Percentiles rank a stretch among this genome's conserved stretches.
Conservation (phyloP, 2,797 vertebrate genomes). For the Labroides dimidiatus region DNA sequence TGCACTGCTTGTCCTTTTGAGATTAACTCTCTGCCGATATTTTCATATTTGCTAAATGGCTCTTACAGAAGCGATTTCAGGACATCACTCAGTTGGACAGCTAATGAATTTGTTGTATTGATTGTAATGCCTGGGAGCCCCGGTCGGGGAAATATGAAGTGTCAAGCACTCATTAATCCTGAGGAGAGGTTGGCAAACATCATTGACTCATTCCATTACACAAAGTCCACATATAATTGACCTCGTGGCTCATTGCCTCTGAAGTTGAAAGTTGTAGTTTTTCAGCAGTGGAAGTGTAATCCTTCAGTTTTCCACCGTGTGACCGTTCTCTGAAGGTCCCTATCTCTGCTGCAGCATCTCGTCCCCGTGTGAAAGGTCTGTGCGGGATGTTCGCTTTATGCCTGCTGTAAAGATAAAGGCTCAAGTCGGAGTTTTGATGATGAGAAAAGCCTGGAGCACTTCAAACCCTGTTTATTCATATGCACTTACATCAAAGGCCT, state of each 20-base stretch:
- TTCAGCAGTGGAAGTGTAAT: constrained; percentile 19
- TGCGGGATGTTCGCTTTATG: constrained; percentile 52
- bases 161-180: constrained; percentile 79
- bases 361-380: constrained; percentile 35
- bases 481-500: constrained; percentile 70
- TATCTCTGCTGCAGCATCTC: constrained; percentile 39
- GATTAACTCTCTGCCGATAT: constrained; percentile 67
- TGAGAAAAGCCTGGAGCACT: constrained; percentile 61
- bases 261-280: constrained; percentile 54
- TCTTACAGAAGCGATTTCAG: constrained; percentile 57
- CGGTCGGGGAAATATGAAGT: constrained; percentile 76
- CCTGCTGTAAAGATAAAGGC: constrained; percentile 59
- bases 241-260: constrained; percentile 68
- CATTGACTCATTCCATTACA: constrained; percentile 77
- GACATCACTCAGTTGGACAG: constrained; percentile 72
- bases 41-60: constrained; percentile 76
- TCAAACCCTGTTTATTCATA: constrained; percentile 66
- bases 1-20: constrained; percentile 63
- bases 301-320: not conserved
- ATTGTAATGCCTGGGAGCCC: constrained; percentile 68
- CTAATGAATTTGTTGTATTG: constrained; percentile 79
- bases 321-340: constrained; percentile 27
- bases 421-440: constrained; percentile 56
- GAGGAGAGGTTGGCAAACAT: constrained; percentile 73
- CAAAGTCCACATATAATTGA: constrained; percentile 76